Base-by-base conservation (phyloP, 2,797 vertebrate genomes). In the Sebastiscus albofasciatus region DNA sequence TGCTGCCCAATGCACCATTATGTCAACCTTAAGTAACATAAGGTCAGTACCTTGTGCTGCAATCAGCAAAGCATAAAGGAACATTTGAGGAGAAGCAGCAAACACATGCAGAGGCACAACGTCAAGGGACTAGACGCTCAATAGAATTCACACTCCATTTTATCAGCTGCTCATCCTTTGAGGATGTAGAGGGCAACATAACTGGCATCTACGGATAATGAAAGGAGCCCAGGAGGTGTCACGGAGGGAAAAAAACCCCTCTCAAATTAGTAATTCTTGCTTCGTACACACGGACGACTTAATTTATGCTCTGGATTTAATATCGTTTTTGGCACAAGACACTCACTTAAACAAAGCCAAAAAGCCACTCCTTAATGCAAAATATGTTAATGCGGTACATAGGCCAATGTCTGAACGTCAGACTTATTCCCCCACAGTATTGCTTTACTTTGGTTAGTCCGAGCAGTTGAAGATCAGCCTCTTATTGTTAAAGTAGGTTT, bases 1-100 rank as follows among this genome's bases (percentile, higher is more conserved):
- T 42, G 66, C 22, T 68, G 62, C 72, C 62, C 70, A 69, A 14
- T 9, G 69, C 54, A 74, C 66, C 72, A 22, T 14, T 27, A 77
- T 74, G 75, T 87, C 76, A 84, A 82, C 74, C 42, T 72, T 26
- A 60, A 58, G 46, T 49, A 55, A 75, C 56, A 26, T 62, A 39
- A 84, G 83, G 86, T 79, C 75, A 75, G 73, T 1, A 16, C 42
- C 12, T 10, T 8, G n/a, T 42, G 52, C 31, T 27, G 26, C 60
- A 52, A 59, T 65, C 52, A 27, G 24, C 46, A 55, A 75, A 39
- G 75, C 20, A 82, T 61, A 72, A 59, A 71, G 26, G 33, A 75
- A 69, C 39, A 67, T 67, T 84, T 52, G 11, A 14, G 46, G 22
- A 59, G 54, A 70, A 13, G 59, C 68, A 66, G 72, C 31, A 67